Conservation (phyloP, 2,797 vertebrate species). For the Heterohyrax brucei region DNA sequence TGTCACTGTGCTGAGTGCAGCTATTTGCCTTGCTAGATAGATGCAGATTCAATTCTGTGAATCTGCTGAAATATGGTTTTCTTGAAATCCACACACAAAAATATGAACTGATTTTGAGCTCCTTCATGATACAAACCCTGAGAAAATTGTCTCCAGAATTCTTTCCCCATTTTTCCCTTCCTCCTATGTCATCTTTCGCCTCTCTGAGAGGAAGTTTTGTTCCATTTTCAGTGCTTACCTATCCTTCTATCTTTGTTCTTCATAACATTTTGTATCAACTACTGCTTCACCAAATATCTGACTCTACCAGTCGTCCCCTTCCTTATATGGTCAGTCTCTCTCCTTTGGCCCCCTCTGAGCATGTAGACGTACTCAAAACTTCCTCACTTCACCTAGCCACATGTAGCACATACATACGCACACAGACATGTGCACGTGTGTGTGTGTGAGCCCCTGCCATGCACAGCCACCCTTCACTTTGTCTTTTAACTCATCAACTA, state of each 20-base stretch:
- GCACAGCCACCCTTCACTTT: neutral
- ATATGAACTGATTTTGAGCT: neutral
- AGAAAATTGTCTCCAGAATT: neutral
- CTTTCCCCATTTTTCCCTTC: neutral
- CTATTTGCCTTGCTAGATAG: neutral
- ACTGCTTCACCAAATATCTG: neutral
- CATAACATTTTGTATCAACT: no score
- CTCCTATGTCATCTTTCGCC: neutral
- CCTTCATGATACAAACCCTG: neutral
- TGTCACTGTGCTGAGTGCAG: neutral
- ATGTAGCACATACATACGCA: neutral
- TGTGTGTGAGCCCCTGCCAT: neutral
- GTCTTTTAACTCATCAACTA: no score
- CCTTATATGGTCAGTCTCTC: neutral
- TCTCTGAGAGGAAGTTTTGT: neutral
- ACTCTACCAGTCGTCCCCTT: neutral
- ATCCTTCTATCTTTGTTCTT: no score
- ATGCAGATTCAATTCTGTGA: neutral
- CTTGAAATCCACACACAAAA: constrained; percentile 7
- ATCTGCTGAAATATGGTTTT: neutral
- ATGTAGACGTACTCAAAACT: neutral
- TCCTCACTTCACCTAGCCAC: neutral
- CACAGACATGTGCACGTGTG: no score
- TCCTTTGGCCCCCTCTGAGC: neutral
- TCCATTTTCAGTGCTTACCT: neutral